Percentiles rank a stretch among this genome's conserved stretches.
Evolutionary conservation across 1,140 invertebrate genomes (phyloP).

Genomic region (Subanguina moxae): DNA sequence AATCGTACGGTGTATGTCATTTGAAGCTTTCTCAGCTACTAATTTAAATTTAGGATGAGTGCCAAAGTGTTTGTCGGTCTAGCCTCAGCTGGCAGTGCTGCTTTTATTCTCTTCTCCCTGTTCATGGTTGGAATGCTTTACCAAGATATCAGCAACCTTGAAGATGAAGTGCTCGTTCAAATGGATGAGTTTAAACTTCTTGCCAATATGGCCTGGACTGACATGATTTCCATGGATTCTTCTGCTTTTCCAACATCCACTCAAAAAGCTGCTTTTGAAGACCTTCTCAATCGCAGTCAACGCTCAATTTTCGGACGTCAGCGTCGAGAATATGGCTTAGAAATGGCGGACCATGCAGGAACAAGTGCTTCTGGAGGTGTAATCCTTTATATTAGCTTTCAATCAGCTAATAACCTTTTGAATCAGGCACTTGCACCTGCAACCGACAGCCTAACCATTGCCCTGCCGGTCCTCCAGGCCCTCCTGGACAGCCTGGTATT

Average conservation of each 20-base stretch:
- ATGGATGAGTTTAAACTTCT: conserved; percentile 3
- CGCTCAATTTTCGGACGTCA: not conserved
- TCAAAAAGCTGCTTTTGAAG: not conserved
- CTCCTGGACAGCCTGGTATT: conserved; percentile 12
- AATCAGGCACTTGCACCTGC: too few species aligned
- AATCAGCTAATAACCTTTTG: too few species aligned
- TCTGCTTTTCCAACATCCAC: not conserved
- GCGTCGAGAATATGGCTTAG: too few species aligned
- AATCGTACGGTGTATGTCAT: too few species aligned
- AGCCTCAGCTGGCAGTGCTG: not conserved
- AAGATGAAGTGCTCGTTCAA: not conserved
- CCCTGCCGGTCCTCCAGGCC: conserved; percentile 5
- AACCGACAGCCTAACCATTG: not conserved
- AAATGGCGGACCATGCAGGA: too few species aligned
- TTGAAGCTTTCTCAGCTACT: too few species aligned
- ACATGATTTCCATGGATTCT: conserved; percentile 1
- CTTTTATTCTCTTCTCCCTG: not conserved
- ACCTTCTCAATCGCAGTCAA: not conserved
- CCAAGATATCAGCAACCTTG: not conserved
- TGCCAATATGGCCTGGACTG: not conserved
- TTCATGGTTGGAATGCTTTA: conserved; percentile 2
- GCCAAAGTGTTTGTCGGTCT: not conserved
- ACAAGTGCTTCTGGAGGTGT: not conserved
- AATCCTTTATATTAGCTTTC: not conserved
- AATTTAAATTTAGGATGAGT: not conserved